Evolutionary conservation across 1,140 invertebrate species (phyloP).

Genomic region (Eurosta solidaginis): DNA sequence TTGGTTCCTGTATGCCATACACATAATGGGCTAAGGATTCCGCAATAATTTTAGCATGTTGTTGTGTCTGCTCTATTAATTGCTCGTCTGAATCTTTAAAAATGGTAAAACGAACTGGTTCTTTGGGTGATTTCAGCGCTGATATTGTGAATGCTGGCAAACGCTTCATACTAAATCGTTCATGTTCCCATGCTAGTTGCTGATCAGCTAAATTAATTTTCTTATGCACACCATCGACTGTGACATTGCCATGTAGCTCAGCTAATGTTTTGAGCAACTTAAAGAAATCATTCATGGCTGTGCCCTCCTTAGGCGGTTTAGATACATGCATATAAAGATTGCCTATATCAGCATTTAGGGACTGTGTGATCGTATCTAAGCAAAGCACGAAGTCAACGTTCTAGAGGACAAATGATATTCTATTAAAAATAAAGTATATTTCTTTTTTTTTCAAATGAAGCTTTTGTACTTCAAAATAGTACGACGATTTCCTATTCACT

Average conservation of each 20-base stretch:
- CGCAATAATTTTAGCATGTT: slow-evolving; percentile 77
- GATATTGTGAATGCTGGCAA: slow-evolving; percentile 91
- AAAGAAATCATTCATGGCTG: slow-evolving; percentile 73
- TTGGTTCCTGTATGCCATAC: slow-evolving; percentile 70
- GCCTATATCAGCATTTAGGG: slow-evolving; percentile 52
- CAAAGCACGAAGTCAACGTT: slow-evolving; percentile 90
- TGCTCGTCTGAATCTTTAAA: slow-evolving; percentile 61
- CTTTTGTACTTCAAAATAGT: too few species aligned
- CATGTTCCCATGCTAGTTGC: slow-evolving; percentile 94
- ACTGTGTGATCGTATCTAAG: slow-evolving; percentile 81
- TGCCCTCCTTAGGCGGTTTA: slow-evolving; percentile 90
- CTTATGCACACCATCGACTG: slow-evolving; percentile 85
- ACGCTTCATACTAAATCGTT: slow-evolving; percentile 90
- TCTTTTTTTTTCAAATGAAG: too few species aligned
- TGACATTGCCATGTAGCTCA: slow-evolving; percentile 60
- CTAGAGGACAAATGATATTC: slow-evolving; percentile 62
- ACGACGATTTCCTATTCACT: too few species aligned
- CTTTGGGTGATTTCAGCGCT: slow-evolving; percentile 70
- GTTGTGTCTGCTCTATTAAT: slow-evolving; percentile 40
- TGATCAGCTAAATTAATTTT: slow-evolving; percentile 98
- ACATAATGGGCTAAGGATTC: slow-evolving; percentile 84
- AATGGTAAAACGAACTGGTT: slow-evolving; percentile 66
- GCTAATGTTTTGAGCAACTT: slow-evolving; percentile 69
- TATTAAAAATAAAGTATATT: neutral
- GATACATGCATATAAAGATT: slow-evolving; percentile 89